Evolutionary conservation across 2,113 vertebrate genomes (phyloP).

Genomic region (Ctenodactylus gundi): DNA sequence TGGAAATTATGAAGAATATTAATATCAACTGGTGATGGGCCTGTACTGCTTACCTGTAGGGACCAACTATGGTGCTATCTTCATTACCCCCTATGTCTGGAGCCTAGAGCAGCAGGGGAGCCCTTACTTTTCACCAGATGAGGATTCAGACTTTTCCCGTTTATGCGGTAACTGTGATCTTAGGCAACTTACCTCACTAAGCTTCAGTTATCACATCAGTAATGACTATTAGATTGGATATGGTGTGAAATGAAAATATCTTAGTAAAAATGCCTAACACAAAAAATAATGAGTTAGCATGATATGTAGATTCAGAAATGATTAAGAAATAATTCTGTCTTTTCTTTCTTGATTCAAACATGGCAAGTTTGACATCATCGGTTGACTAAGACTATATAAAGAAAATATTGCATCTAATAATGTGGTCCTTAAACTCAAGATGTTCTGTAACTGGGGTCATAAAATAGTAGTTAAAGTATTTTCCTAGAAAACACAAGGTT

Average conservation of each 20-base stretch:
- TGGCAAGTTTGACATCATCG: background rate
- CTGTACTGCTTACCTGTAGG: background rate
- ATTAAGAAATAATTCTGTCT: background rate
- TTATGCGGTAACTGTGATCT: background rate
- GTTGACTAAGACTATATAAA: background rate
- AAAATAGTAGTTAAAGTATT: too few species aligned
- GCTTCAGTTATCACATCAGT: background rate
- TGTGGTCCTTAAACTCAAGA: background rate
- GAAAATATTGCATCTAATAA: background rate
- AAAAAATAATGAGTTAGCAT: background rate
- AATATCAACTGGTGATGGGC: background rate
- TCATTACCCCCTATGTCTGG: background rate
- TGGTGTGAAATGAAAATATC: background rate
- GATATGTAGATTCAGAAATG: background rate
- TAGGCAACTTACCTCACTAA: background rate
- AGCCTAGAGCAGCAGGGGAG: too few species aligned
- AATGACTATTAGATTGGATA: background rate
- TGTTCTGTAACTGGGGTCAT: too few species aligned
- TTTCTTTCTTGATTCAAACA: background rate
- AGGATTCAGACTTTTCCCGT: background rate
- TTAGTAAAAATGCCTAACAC: background rate
- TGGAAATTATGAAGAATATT: background rate
- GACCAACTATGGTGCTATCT: fast-evolving
- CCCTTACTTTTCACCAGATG: background rate
- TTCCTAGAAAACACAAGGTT: too few species aligned